Evolutionary conservation across 2,888 invertebrate species (phyloP), one percentile per base, ranked within the genome.

Genomic region (Trichogramma evanescens): DNA sequence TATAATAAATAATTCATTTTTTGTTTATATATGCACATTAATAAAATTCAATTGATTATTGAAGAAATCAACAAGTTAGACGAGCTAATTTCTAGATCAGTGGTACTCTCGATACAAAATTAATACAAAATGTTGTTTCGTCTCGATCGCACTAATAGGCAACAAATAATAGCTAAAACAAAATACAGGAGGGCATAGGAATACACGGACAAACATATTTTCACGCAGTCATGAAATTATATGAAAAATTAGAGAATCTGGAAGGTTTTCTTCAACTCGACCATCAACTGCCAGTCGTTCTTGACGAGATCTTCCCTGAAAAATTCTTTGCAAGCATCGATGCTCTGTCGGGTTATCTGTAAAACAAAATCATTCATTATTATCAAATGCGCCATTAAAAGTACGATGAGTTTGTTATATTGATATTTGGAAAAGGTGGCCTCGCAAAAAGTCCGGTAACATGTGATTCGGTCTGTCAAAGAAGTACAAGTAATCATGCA

Each of bases 321-420:
- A 81, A 97, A 95, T 72, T 97, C 93, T 81, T 99, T 99, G 82
- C 98, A 97, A 6, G 95, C 97, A 80, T 99, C 98, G 76, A 99
- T 99, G 66, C 96, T 96, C 75, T 96, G 93, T 58, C 99, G 88
- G 56, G 93, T 91, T 74, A 99, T 97, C 95, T 97, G 86, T 7
- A 84, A 82, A 66, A 70, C 13, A 71, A 69, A 59, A 42, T 51
- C 54, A 54, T 13, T 26, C 3, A 26, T 26, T 26, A 26, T 26
- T 26, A 26, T 26, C 26, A 26, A 26, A 2, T 26, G 26, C 26
- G 3, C 26, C 26, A 26, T 26, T 6, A 48, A 48, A 6, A 10
- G 5, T 48, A 5, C 10, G 48, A 5, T 13, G 26, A 10, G 5
- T 48, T 48, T 1, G 1, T 10, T 10, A 13, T 48, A n/a, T 46